Evolutionary conservation across 2,113 vertebrate genomes (phyloP).

Genomic region (Apeltes quadracus): DNA sequence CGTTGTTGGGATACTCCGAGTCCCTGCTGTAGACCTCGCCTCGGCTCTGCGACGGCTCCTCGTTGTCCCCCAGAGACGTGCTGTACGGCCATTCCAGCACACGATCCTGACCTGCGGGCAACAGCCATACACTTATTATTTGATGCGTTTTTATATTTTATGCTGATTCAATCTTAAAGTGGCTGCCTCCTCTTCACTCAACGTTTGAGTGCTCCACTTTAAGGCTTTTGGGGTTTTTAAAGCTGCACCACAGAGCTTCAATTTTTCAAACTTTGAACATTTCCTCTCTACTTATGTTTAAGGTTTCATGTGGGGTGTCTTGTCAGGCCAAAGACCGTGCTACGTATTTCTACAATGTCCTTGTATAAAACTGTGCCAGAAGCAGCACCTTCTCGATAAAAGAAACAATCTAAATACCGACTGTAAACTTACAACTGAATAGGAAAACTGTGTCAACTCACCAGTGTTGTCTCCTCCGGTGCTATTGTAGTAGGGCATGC

Average conservation of each 20-base stretch:
- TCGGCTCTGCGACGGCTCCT: slow-evolving; percentile 80
- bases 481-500: slow-evolving; percentile 90
- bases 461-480: slow-evolving; percentile 83
- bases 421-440: neutral
- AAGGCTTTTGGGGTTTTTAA: slow-evolving; percentile 2
- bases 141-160: slow-evolving; percentile 34
- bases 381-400: neutral
- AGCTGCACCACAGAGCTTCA: neutral
- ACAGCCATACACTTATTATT: slow-evolving; percentile 23
- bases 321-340: neutral
- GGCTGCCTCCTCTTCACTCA: neutral
- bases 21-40: slow-evolving; percentile 83
- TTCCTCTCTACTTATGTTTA: neutral
- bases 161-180: slow-evolving; percentile 26
- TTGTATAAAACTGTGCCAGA: neutral
- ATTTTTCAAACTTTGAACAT: slow-evolving; percentile 14
- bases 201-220: slow-evolving; percentile 16
- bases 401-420: neutral
- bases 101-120: slow-evolving; percentile 79
- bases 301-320: neutral
- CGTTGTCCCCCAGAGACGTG: slow-evolving; percentile 86
- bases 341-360: neutral
- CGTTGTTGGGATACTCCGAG: slow-evolving; percentile 78
- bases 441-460: slow-evolving; percentile 39
- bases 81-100: slow-evolving; percentile 94